phyloP scores from a whole-genome alignment of 2,797 vertebrate species.

The Phyllotis vaccarum region DNA sequence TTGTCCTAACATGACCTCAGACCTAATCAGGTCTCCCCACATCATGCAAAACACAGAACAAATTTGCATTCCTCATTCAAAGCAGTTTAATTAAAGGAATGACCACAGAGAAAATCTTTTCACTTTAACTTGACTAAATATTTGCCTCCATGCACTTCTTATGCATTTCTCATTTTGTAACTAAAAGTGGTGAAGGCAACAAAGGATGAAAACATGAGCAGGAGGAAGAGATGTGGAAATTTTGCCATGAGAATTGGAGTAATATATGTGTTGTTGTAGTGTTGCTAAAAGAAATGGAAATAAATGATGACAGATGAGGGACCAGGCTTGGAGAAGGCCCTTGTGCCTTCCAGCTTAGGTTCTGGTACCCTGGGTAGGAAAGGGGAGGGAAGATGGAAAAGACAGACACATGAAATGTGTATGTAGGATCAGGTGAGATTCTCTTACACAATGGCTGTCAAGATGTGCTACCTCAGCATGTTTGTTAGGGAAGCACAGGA shows the following conservation, averaged over 20 bases:
- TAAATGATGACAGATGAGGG: conserved; percentile 5
- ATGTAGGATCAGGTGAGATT: not conserved
- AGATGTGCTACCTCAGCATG: no score
- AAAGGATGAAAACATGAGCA: not conserved
- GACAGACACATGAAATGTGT: not conserved
- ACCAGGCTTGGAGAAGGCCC: not conserved
- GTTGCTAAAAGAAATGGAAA: not conserved
- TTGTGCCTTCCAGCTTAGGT: not conserved
- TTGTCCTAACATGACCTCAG: not conserved
- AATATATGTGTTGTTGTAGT: not conserved
- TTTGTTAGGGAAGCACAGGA: not conserved
- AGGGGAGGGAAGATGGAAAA: not conserved
- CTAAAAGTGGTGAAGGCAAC: not conserved
- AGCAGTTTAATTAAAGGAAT: not conserved
- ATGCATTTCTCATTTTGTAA: not conserved
- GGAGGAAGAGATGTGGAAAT: not conserved
- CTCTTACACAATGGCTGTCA: not conserved
- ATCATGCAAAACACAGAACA: not conserved
- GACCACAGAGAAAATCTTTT: not conserved
- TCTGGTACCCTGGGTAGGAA: not conserved
- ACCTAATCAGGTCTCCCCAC: not conserved
- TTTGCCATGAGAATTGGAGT: not conserved
- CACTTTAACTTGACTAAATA: not conserved
- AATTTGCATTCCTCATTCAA: not conserved
- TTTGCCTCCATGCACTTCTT: not conserved